Base-by-base conservation (phyloP, 2,113 vertebrate genomes). In the Pterophyllum scalare region DNA sequence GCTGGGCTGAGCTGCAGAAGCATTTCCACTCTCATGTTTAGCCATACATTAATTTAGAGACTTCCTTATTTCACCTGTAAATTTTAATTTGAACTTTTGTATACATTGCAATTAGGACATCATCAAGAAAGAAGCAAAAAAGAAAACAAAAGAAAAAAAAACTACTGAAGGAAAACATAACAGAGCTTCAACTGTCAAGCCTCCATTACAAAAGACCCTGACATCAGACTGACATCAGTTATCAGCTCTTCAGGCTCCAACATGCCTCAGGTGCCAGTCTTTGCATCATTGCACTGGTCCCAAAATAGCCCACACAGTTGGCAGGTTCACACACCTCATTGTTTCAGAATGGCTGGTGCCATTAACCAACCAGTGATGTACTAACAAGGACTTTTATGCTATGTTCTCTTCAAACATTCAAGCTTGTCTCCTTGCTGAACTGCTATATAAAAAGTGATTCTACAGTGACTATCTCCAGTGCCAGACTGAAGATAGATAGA, bases 321-420 rank as follows among this genome's bases (percentile, higher is more conserved):
- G 40, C 64, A 72, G 65, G 43, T n/a, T 72, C 20, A 72, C 65
- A 72, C 43, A 52, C 43, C 43, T 72, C 28, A 72, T 13, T 72
- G 43, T 52, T 52, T 20, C 17, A 20, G 43, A 52, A 72, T 31
- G 43, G 0, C 17, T 70, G 40, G 43, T n/a, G n/a, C n/a, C 24
- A 52, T 31, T 70, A 49, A 20, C 40, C 65, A 20, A 6, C 17
- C 65, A 31, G 24, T 52, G 17, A 70, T 31, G 24, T 31, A 70
- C 15, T 52, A 70, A 0, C 65, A 70, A 70, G 65, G 46, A 31
- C 24, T 0, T 70, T 52, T 14, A 19, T 24, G 52, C 24, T 0
- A 52, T 49, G 40, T 6, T 70, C 26, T 15, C 17, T 0, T 54
- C 46, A 72, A 72, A 72, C 15, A 70, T 31, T 72, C 17, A 31